Evolutionary conservation across 2,113 vertebrate species (phyloP).

Genomic region (Poecilia latipinna): DNA sequence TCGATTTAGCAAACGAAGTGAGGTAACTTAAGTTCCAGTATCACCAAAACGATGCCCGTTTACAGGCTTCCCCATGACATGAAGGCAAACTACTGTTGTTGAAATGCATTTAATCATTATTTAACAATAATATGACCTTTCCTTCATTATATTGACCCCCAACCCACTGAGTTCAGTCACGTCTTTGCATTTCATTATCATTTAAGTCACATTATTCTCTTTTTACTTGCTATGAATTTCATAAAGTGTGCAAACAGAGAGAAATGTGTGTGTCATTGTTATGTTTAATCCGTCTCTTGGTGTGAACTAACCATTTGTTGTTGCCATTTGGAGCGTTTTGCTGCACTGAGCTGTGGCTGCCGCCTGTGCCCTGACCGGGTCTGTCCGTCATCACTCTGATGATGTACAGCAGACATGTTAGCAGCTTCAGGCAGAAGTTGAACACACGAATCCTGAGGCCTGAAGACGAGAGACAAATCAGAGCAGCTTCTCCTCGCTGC

Average conservation of each 20-base stretch:
- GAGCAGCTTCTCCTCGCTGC: background rate
- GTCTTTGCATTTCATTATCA: background rate
- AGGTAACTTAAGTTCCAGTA: background rate
- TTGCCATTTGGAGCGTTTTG: conserved; percentile 47
- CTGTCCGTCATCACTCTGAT: conserved; percentile 91
- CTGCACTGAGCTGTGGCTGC: conserved; percentile 40
- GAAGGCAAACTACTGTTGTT: background rate
- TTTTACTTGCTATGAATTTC: background rate
- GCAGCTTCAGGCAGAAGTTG: conserved; percentile 96
- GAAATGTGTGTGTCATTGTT: background rate
- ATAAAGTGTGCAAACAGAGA: background rate
- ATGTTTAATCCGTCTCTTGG: background rate
- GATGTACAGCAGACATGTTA: conserved; percentile 95
- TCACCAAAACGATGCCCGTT: background rate
- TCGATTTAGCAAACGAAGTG: too few species aligned
- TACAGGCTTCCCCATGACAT: background rate
- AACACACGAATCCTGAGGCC: conserved; percentile 95
- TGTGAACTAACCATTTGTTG: conserved; percentile 67
- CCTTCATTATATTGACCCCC: background rate
- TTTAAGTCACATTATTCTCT: background rate
- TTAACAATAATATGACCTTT: background rate
- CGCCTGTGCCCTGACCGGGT: conserved; percentile 73
- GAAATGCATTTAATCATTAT: background rate
- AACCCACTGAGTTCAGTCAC: background rate
- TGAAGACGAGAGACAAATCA: conserved; percentile 43